Evolutionary conservation across 2,888 invertebrate genomes (phyloP).

Genomic region (Leptinotarsa rubiginosa): DNA sequence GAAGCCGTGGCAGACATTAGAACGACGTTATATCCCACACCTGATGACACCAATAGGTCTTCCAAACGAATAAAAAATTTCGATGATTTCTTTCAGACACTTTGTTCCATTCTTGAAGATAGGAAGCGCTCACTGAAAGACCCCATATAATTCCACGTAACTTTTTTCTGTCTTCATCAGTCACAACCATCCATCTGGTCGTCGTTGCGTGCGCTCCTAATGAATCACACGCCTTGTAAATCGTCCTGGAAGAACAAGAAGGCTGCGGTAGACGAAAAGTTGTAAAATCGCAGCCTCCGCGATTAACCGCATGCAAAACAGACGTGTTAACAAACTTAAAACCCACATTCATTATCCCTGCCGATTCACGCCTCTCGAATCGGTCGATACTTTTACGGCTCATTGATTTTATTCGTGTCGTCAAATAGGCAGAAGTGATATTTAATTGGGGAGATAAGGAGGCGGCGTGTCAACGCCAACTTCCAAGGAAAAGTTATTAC

Average conservation of each 20-base stretch:
- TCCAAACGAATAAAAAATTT: too few species aligned
- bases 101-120: too few species aligned
- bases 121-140: too few species aligned
- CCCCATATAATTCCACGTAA: too few species aligned
- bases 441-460: slow-evolving; percentile 8
- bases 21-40: too few species aligned
- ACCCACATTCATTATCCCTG: slow-evolving; percentile 55
- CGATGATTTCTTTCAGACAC: too few species aligned
- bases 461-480: neutral
- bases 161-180: too few species aligned
- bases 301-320: slow-evolving; percentile 57
- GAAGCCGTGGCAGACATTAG: too few species aligned
- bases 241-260: slow-evolving; percentile 44
- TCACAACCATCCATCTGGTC: neutral
- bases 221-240: slow-evolving; percentile 47
- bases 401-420: slow-evolving; percentile 38
- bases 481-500: neutral
- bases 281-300: slow-evolving; percentile 52
- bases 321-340: slow-evolving; percentile 56
- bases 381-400: slow-evolving; percentile 32
- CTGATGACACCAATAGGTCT: too few species aligned
- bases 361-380: slow-evolving; percentile 40
- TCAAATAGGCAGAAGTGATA: slow-evolving; percentile 25
- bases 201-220: slow-evolving; percentile 35
- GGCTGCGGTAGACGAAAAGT: slow-evolving; percentile 52